Evolutionary conservation across 1,140 invertebrate genomes (phyloP), one percentile per base, ranked within the genome.

Genomic region (Chlorops oryzae): DNA sequence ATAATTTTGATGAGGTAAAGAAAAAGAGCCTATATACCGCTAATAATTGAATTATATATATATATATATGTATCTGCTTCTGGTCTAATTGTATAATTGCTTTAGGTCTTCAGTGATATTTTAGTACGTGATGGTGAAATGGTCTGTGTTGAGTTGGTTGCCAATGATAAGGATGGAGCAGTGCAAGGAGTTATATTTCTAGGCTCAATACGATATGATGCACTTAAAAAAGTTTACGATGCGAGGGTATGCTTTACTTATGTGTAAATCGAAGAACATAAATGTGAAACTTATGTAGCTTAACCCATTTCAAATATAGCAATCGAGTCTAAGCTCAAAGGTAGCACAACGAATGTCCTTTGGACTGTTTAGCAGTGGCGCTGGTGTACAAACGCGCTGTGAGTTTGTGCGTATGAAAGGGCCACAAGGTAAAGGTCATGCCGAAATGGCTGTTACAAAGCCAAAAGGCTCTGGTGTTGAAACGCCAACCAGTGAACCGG

Each of bases 341-440:
- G 87, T 97, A 79, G 93, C 92, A 47, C 92, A 96, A 75, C 81
- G 90, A 59, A 95, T 97, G 88, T 95, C 92, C 15, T 90, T 96
- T 72, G 91, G 93, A 3, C 81, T 95, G 51, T 92, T 93, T 63
- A 87, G 85, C 43, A 82, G 82, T 39, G 80, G 83, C 21, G 70
- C 69, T 13, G 70, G 74, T 13, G 80, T 80, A 20, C 82, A 85
- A 40, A 88, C 92, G 60, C 81, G 95, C 58, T 89, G 95, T 59
- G 96, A 98, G 77, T 99, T 97, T 77, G 92, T 98, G 23, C 81
- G 92, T 47, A 96, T 99, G 92, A 91, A 95, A 74, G 96, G 96
- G 45, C 95, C 96, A 12, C 84, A 88, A 64, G 91, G 90, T 10
- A 97, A 97, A 78, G 96, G 96, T 0, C 90, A 95, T 74, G 95